Base-by-base conservation (phyloP, 2,888 invertebrate genomes). In the Saturnia pavonia region DNA sequence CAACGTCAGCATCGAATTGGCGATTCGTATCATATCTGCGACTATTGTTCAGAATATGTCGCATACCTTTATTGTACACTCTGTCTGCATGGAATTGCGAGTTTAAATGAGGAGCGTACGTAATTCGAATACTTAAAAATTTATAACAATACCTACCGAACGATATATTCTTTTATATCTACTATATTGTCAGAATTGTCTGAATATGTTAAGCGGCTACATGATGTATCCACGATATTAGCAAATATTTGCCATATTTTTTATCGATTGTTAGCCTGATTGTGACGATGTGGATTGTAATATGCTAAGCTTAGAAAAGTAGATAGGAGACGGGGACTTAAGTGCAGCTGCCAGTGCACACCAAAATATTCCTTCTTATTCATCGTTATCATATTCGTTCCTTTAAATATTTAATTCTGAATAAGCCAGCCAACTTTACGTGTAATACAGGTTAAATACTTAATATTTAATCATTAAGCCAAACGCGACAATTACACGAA, bases 41-140 rank as follows among this genome's bases (percentile, higher is more conserved):
- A 81, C 92, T 86, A 93, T 93, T 93, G 93, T 93, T 93, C 93
- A 88, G 87, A 91, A 93, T 93, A 93, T 86, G 93, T 93, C 92
- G 84, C 91, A 89, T 75, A 79, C 87, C 87, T 88, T 60, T 90
- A 92, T 93, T 93, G 91, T 92, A 89, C 83, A 77, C 77, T 76
- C 79, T 80, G 83, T 82, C 85, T 85, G 84, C 83, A 83, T 85
- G 86, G 89, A 85, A 88, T 86, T 83, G 82, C 82, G 82, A 85
- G 88, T 90, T 91, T 88, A 88, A 91, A 91, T 89, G 85, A 88
- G 84, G 87, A 84, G 82, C 84, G 87, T 77, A 85, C 88, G 91
- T 86, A 85, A 70, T 78, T 76, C 74, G 91, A 71, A 71, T 71
- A 63, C 63, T 85, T 83, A 85, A 82, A 79, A 78, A 74, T 74